phyloP scores from a whole-genome alignment of 2,797 vertebrate genomes.

The Alcedo atthis region DNA sequence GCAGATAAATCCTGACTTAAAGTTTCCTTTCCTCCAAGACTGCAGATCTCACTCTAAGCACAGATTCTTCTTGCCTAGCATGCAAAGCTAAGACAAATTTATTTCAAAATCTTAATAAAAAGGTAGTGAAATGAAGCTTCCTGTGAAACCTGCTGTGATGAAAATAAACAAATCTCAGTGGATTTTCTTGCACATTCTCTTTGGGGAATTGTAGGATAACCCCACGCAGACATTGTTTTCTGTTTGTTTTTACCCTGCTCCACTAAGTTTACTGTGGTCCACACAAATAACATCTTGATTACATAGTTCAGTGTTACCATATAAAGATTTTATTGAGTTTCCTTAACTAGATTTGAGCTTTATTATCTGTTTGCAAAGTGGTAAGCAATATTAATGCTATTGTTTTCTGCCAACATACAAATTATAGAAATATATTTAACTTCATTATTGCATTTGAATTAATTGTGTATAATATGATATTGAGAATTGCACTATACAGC shows the following conservation, averaged over 20 bases:
- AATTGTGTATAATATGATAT: constrained; percentile 30
- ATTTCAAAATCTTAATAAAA: background rate
- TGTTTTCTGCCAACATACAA: background rate
- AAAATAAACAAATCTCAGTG: background rate
- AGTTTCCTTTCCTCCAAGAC: background rate
- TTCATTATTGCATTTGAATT: constrained; percentile 54
- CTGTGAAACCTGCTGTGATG: background rate
- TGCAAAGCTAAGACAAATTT: background rate
- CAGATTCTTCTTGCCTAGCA: background rate
- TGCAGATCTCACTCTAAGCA: background rate
- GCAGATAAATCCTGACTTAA: background rate
- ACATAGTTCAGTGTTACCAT: background rate
- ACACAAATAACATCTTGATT: background rate
- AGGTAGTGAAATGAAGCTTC: background rate
- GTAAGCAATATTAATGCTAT: background rate
- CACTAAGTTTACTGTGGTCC: background rate
- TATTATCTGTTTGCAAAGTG: constrained; percentile 18
- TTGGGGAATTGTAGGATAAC: background rate
- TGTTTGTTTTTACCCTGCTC: background rate
- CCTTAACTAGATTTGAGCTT: constrained; percentile 29
- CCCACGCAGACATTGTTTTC: accelerated
- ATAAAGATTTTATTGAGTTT: constrained; percentile 22
- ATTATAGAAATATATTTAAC: constrained; percentile 56
- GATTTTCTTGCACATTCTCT: background rate
- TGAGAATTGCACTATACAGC: background rate